Percentiles rank a stretch among this genome's conserved stretches.
phyloP scores from a whole-genome alignment of 2,113 vertebrate species.

The Austrofundulus limnaeus region DNA sequence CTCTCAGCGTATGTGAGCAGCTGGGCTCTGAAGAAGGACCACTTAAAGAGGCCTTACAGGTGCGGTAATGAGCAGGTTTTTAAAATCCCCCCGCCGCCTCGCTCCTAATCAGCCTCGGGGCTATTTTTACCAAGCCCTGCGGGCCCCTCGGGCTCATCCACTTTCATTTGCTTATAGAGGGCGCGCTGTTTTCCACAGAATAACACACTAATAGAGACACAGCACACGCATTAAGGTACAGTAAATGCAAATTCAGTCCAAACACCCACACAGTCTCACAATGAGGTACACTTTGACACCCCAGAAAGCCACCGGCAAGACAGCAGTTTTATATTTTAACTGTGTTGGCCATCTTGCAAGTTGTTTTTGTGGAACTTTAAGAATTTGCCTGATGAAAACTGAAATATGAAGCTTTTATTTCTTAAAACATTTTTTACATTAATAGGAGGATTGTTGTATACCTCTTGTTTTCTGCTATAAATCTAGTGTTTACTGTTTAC shows the following conservation, averaged over 20 bases:
- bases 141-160: slow-evolving; percentile 72
- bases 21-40: slow-evolving; percentile 69
- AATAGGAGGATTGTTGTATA: neutral
- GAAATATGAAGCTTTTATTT: slow-evolving; percentile 28
- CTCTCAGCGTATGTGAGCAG: slow-evolving; percentile 77
- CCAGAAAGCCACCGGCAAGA: slow-evolving; percentile 41
- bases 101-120: slow-evolving; percentile 77
- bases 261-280: slow-evolving; percentile 16
- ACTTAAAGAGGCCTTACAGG: slow-evolving; percentile 76
- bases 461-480: neutral
- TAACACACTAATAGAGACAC: slow-evolving; percentile 42
- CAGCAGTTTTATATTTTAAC: slow-evolving; percentile 17
- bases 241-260: slow-evolving; percentile 41
- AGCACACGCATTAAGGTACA: slow-evolving; percentile 32
- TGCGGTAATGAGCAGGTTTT: slow-evolving; percentile 79
- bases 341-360: slow-evolving; percentile 9
- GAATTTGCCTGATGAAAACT: slow-evolving; percentile 27
- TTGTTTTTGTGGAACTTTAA: slow-evolving; percentile 22
- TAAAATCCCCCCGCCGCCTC: slow-evolving; percentile 68
- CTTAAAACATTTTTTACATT: slow-evolving; percentile 6
- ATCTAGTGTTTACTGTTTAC: neutral
- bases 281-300: slow-evolving; percentile 23
- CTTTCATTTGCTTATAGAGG: slow-evolving; percentile 68
- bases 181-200: slow-evolving; percentile 54
- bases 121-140: slow-evolving; percentile 78